Conservation (phyloP, 2,888 invertebrate genomes). For the Tetragnatha montana region DNA sequence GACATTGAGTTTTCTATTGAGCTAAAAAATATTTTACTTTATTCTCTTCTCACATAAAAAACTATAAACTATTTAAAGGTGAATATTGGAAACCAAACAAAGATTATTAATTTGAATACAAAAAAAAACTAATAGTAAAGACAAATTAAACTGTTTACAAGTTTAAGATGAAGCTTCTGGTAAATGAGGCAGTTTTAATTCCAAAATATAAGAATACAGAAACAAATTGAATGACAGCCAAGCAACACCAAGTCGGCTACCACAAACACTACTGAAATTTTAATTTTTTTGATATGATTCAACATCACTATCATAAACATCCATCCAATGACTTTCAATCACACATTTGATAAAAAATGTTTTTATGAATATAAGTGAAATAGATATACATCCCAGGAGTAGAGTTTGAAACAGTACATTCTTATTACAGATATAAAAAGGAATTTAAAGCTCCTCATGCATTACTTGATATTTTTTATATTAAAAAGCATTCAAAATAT, state of each 20-base stretch:
- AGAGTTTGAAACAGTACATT: not conserved
- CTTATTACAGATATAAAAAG: not conserved
- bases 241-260: conserved; percentile 29
- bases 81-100: not conserved
- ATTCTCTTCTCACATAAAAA: too few species aligned
- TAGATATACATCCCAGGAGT: not conserved
- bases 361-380: not conserved
- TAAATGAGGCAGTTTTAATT: not conserved
- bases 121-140: not conserved
- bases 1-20: too few species aligned
- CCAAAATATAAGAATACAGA: not conserved
- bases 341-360: conserved; percentile 21
- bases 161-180: not conserved
- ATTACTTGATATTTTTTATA: conserved; percentile 6
- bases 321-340: conserved; percentile 22
- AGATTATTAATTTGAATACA: not conserved
- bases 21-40: too few species aligned
- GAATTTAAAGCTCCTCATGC: not conserved
- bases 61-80: too few species aligned
- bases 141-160: not conserved
- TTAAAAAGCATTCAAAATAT: conserved; percentile 5
- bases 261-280: conserved; percentile 3
- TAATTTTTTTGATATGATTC: conserved; percentile 55
- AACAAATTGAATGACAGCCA: conserved; percentile 34
- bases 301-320: conserved; percentile 26